Evolutionary conservation across 2,113 vertebrate genomes (phyloP), one percentile per base, ranked within the genome.

Genomic region (Ictalurus punctatus): DNA sequence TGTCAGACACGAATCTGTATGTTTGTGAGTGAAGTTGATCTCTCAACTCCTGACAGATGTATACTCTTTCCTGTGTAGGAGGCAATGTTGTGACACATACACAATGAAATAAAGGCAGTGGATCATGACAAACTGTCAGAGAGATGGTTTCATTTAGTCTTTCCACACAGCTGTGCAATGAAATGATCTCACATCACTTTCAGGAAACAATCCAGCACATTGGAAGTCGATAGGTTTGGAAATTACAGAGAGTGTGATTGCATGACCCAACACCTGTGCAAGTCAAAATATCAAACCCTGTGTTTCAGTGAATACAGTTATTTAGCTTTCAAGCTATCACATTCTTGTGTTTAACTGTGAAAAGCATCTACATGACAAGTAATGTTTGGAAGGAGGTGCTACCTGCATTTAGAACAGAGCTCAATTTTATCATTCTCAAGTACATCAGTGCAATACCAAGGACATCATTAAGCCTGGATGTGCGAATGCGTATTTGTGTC

Each of bases 81-180:
- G 74, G 74, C 37, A 30, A 44, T 37, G 73, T 34, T 59, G 73
- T 86, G 86, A 80, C 37, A 37, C 6, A 19, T 63, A 87, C 86
- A 87, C 58, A 65, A 52, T 54, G 74, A 59, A 27, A 48, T 44
- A 25, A 76, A 21, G 37, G 54, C 52, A 14, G 52, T 8, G 63
- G 30, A 37, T 54, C 56, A 58, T 63, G 73, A 87, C 85, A 80
- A 48, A 52, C 86, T 87, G 74, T 79, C 86, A 79, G 27, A 25
- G 13, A 76, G 56, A 80, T 40, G 27, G 37, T 34, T 52, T 87
- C 73, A 80, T 87, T 48, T 48, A 6, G 4, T 74, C 74, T 80
- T 16, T 76, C 34, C n/a, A 23, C 74, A 63, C 74, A 87, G 86
- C 86, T 87, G 85, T n/a, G 21, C 71, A 8, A 21, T 23, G 54